Percentiles rank a stretch among this genome's conserved stretches.
Conservation (phyloP, 2,888 invertebrate genomes). For the Neuroscelio doddi region DNA sequence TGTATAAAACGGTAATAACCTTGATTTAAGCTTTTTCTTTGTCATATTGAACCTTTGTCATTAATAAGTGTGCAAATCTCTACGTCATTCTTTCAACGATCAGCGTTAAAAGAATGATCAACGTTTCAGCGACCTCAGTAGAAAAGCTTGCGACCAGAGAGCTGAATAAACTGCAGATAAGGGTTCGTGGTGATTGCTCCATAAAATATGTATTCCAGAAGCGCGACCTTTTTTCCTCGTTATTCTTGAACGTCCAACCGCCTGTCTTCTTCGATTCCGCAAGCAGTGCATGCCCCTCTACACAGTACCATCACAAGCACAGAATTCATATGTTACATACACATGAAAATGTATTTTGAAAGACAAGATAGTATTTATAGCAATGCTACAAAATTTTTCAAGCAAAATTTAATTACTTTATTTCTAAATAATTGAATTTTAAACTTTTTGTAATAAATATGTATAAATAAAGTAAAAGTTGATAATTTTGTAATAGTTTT, state of each 20-base stretch:
- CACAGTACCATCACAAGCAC: conserved; percentile 15
- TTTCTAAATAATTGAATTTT: too few relatives aligned
- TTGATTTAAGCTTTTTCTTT: background rate
- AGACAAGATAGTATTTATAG: conserved; percentile 36
- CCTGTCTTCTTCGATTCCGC: conserved; percentile 45
- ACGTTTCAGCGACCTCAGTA: conserved; percentile 23
- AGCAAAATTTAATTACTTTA: conserved; percentile 41
- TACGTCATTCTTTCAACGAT: conserved; percentile 35
- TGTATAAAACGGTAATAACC: too few relatives aligned
- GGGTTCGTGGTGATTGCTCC: conserved; percentile 68
- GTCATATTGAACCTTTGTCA: conserved; percentile 32
- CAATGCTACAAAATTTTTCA: conserved; percentile 39
- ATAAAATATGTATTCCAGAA: conserved; percentile 69
- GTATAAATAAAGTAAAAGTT: too few relatives aligned
- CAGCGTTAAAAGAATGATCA: conserved; percentile 7
- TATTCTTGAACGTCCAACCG: conserved; percentile 30
- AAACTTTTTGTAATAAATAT: too few relatives aligned
- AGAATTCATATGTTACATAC: conserved; percentile 19
- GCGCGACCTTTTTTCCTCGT: conserved; percentile 53
- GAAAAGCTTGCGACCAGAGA: conserved; percentile 49
- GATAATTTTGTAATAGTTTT: too few relatives aligned
- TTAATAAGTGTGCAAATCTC: conserved; percentile 56
- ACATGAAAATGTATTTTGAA: background rate
- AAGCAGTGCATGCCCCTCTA: conserved; percentile 13
- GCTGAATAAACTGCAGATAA: conserved; percentile 69